These are phyloP conservation scores for Todus mexicanus DNA, from an alignment of 2,797 vertebrate genomes.

Conservation along the genomic window DNA sequence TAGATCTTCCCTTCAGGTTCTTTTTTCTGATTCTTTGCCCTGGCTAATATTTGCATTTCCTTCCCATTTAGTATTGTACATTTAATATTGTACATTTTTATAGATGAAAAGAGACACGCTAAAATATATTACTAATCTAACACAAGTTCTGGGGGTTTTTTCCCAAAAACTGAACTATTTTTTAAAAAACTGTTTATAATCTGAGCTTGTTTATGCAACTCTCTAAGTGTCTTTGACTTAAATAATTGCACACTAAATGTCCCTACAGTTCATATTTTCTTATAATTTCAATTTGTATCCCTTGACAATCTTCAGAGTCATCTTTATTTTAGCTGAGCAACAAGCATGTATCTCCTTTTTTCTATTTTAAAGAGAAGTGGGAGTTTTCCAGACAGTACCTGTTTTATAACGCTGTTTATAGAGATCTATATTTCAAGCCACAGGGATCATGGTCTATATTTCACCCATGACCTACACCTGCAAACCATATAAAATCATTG, in stretches of 20 bases:
- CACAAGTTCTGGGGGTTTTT: not conserved
- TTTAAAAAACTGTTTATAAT: not conserved
- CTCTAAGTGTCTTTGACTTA: not conserved
- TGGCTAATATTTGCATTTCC: not conserved
- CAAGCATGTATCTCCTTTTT: not conserved
- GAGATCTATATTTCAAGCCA: slow-evolving; percentile 1
- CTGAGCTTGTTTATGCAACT: not conserved
- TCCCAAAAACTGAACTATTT: not conserved
- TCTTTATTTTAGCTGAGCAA: not conserved
- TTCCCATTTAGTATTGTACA: not conserved
- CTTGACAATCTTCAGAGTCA: not conserved
- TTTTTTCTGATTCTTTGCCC: not conserved
- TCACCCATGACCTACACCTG: slow-evolving; percentile 12
- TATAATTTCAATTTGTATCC: not conserved
- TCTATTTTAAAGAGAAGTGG: not conserved
- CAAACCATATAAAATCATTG: not conserved
- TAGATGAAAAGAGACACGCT: not conserved
- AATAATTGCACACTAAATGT: not conserved
- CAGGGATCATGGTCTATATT: not conserved
- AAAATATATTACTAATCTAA: not conserved
- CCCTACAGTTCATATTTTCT: not conserved
- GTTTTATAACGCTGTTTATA: not conserved
- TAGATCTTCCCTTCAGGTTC: not conserved
- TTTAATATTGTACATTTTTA: not conserved
- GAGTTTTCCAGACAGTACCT: not conserved